Conservation (phyloP, 2,113 vertebrate species). For the Athene cunicularia region DNA sequence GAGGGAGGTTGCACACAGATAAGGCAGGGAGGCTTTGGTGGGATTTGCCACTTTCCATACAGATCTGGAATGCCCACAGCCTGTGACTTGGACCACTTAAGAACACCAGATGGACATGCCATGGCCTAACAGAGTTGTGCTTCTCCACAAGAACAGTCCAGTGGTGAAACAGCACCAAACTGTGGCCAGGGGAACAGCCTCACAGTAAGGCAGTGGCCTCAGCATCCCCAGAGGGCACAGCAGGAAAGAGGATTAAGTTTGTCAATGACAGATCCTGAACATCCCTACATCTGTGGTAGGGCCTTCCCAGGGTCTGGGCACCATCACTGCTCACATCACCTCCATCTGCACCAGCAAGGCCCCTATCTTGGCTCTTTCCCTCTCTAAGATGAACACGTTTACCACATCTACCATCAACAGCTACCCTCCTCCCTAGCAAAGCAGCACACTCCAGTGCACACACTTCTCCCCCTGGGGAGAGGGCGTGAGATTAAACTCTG, state of each 20-base stretch:
- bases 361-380: background rate
- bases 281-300: background rate
- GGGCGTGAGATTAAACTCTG: background rate
- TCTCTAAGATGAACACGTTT: background rate
- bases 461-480: constrained; percentile 11
- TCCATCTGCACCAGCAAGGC: background rate
- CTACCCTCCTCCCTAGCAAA: background rate
- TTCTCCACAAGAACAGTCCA: background rate
- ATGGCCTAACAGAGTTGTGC: background rate
- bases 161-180: background rate
- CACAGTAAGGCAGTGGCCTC: background rate
- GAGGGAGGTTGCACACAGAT: background rate
- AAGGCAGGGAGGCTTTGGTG: background rate
- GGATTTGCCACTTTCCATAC: background rate
- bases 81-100: background rate
- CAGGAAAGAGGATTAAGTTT: background rate
- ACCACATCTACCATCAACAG: background rate
- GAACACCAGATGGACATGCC: background rate
- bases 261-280: background rate
- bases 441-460: constrained; percentile 26
- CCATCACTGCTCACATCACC: background rate
- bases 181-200: background rate
- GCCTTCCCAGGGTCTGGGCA: background rate
- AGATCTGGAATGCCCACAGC: background rate
- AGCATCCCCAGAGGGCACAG: background rate